Base-by-base conservation (phyloP, 2,888 invertebrate species). In the Heliconius charithonia region DNA sequence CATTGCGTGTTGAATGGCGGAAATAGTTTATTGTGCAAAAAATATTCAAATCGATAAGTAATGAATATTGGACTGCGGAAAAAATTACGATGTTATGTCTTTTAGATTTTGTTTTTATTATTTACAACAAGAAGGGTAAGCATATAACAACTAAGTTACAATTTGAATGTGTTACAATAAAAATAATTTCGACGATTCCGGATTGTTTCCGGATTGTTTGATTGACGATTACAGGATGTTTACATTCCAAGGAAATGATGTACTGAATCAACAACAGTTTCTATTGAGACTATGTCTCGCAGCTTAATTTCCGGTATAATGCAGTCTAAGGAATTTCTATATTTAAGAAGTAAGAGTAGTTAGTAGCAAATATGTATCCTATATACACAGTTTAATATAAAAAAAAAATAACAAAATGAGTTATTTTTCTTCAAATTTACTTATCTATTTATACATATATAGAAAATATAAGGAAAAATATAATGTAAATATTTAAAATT, bases 171-270 rank as follows among this genome's bases (percentile, higher is more conserved):
- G 22, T 45, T 16, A 45, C 19, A 27, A 63, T 62, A 72, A 56
- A 45, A 75, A 76, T 86, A 88, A 87, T 86, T 91, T 90, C 89
- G 88, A 89, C 89, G 89, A 89, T 91, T 90, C 91, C 89, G n/a
- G n/a, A n/a, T n/a, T n/a, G n/a, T n/a, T n/a, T n/a, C n/a, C n/a
- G n/a, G n/a, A n/a, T n/a, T n/a, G n/a, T n/a, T n/a, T n/a, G n/a
- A n/a, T n/a, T n/a, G n/a, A n/a, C n/a, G n/a, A 92, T 92, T 91
- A 91, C 89, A 89, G 89, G 89, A 91, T 90, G 88, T 91, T 92
- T 91, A 89, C 88, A 85, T 87, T 86, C 88, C 89, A 84, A 89
- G 93, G 93, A 93, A 92, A 93, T 92, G 91, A 90, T 89, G 90
- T 90, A 88, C 89, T 87, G 89, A 91, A 91, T 91, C 88, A 90